Evolutionary conservation across 1,140 invertebrate species (phyloP), one percentile per base, ranked within the genome.

Genomic region (Anagrus nilaparvatae): DNA sequence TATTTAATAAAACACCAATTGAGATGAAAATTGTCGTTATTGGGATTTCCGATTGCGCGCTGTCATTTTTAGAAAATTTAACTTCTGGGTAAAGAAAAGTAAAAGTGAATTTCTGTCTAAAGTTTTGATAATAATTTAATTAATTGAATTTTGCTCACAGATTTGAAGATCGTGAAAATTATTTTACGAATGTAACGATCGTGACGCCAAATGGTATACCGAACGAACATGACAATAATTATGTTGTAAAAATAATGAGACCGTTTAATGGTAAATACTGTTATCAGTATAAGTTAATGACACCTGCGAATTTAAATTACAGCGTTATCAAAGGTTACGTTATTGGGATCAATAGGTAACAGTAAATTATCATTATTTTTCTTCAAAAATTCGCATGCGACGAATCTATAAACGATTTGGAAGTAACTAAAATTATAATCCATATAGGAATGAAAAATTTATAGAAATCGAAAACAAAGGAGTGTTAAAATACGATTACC

Each of bases 1-100:
- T 56, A 17, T 46, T 67, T 23, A 58, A 63, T 2, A 70, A 65
- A 44, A 51, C 65, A 0, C 58, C 65, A 25, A 59, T 78, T n/a
- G 78, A 78, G 43, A 58, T 68, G 7, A 74, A 74, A 45, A 79
- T 88, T 36, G 79, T 87, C 1, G 73, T 87, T 5, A 74, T 86
- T 0, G 84, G 84, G 1, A 79, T 78, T 10, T 84, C 82, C 31
- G 70, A 78, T 30, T 78, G 78, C 7, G 79, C 76, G 2, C 58
- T 85, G 2, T 63, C 79, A 4, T 82, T 84, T 53, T 38, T 84
- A 10, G 80, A 85, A 53, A 63, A 72, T 14, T 59, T 87, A 4
- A 57, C 80, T 27, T 72, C 76, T 48, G 75, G 74, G 74, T 80
- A 63, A 48, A 20, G n/a, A n/a, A n/a, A n/a, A n/a, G n/a, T n/a